A percentile compares a stretch with the other conserved stretches of the same genome.
These are phyloP conservation scores for Drosophila aldrichi DNA, from an alignment of 2,888 invertebrate genomes.

Conservation along the genomic window DNA sequence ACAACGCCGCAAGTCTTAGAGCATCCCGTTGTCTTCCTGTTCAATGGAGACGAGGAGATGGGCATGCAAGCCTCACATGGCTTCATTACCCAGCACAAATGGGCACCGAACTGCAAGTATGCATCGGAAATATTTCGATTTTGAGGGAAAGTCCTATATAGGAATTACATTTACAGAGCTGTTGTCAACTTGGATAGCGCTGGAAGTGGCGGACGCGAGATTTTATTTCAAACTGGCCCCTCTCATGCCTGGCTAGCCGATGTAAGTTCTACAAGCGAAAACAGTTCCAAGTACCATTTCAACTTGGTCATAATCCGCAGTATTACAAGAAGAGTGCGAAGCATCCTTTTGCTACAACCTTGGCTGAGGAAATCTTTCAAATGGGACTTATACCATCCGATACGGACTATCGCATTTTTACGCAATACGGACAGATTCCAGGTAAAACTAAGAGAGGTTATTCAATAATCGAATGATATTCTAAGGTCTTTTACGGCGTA, in stretches of 20 bases:
- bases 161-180: slow-evolving; percentile 85
- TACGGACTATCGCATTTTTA: slow-evolving; percentile 89
- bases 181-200: slow-evolving; percentile 96
- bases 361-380: slow-evolving; percentile 89
- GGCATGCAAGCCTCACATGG: slow-evolving; percentile 89
- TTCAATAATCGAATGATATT: background rate
- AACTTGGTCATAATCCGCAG: slow-evolving; percentile 60
- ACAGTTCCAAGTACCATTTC: background rate
- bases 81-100: slow-evolving; percentile 90
- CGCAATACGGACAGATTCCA: slow-evolving; percentile 87
- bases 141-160: background rate
- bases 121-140: background rate
- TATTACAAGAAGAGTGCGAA: slow-evolving; percentile 86
- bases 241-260: slow-evolving; percentile 89
- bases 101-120: slow-evolving; percentile 90
- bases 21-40: slow-evolving; percentile 88
- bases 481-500: slow-evolving; percentile 56
- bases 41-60: slow-evolving; percentile 90
- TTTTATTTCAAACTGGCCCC: slow-evolving; percentile 95
- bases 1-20: slow-evolving; percentile 84
- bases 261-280: slow-evolving; percentile 73
- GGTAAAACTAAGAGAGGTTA: slow-evolving; percentile 82
- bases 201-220: slow-evolving; percentile 95
- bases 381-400: slow-evolving; percentile 88
- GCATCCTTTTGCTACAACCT: slow-evolving; percentile 87